Conservation (phyloP, 1,140 invertebrate genomes). For the Brachionus sp. region DNA sequence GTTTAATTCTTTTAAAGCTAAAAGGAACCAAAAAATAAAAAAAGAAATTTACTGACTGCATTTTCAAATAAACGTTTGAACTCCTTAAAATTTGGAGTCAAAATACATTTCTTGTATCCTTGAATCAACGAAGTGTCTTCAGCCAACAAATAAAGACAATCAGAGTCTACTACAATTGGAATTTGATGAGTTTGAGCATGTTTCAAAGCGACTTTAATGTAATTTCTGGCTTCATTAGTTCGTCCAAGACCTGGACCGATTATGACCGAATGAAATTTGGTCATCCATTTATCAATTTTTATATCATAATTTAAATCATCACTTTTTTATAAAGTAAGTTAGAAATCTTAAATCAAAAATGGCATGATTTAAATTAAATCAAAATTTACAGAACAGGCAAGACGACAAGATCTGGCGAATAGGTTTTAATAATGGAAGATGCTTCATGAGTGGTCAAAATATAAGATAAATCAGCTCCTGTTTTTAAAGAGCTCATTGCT, state of each 20-base stretch:
- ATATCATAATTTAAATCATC: background rate
- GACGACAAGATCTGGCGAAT: constrained; percentile 94
- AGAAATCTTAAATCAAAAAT: background rate
- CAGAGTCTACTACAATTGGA: constrained; percentile 55
- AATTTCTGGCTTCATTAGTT: constrained; percentile 47
- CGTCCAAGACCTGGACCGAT: constrained; percentile 90
- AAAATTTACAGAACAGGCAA: constrained; percentile 71
- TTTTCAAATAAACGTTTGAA: constrained; percentile 71
- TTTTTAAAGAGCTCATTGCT: constrained; percentile 79
- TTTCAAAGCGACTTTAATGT: constrained; percentile 42
- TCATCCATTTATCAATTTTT: constrained; percentile 65
- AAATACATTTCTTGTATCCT: constrained; percentile 72
- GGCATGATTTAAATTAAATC: background rate
- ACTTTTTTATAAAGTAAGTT: background rate
- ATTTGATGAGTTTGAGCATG: constrained; percentile 47
- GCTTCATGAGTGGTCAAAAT: constrained; percentile 81
- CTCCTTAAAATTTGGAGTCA: constrained; percentile 92
- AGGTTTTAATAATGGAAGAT: constrained; percentile 82
- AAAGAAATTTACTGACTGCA: constrained; percentile 53
- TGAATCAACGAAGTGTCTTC: constrained; percentile 72
- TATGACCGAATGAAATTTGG: constrained; percentile 78
- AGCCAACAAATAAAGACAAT: constrained; percentile 79
- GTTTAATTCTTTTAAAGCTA: background rate
- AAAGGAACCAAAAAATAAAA: background rate
- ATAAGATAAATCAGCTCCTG: constrained; percentile 80